Evolutionary conservation across 53 echinoderm and acorn worm genomes (phyloP), one percentile per base, ranked within the genome.

Genomic region (Astropecten irregularis): DNA sequence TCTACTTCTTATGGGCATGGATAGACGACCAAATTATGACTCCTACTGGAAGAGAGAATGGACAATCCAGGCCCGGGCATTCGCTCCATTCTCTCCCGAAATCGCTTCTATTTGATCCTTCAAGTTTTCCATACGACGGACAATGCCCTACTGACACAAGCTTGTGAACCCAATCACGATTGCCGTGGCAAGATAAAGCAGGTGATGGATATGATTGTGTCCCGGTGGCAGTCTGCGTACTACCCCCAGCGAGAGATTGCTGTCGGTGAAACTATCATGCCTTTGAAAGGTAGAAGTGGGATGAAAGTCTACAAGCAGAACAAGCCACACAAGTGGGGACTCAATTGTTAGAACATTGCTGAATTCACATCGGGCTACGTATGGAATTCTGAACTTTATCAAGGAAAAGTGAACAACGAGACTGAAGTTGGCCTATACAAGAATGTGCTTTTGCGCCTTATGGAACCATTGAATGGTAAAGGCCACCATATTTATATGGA

Each of bases 311-410:
- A 70, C 50, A 70, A 68, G 20, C 83, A 51, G 1, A 51, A 31
- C 30, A 83, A 83, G 38, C 83, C 83, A 21, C 84, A 49, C 13
- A 84, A 84, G 26, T 63, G 68, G 57, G 84, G 64, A 2, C 36
- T 84, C 57, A 52, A 69, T 29, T 55, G 55, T 15, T 84, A 37
- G 68, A 69, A 55, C 18, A 4, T 60, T 9, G 79, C 61, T 1
- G 77, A 62, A 32, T 14, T 44, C 22, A 44, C 10, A 16, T 26
- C 60, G n/a, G 79, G 42, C 2, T 60, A 79, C 42, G 16, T 66
- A 3, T 66, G 67, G 67, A 66, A 66, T 18, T 33, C 67, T 3
- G 67, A 66, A 40, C 67, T 66, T 1, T 66, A 66, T 21, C 67
- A 66, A 42, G 67, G 67, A 22, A 66, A 66, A 18, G 21, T 20